Evolutionary conservation across 2,797 vertebrate species (phyloP), one percentile per base, ranked within the genome.

Genomic region (Xiphorhynchus erythropygius): DNA sequence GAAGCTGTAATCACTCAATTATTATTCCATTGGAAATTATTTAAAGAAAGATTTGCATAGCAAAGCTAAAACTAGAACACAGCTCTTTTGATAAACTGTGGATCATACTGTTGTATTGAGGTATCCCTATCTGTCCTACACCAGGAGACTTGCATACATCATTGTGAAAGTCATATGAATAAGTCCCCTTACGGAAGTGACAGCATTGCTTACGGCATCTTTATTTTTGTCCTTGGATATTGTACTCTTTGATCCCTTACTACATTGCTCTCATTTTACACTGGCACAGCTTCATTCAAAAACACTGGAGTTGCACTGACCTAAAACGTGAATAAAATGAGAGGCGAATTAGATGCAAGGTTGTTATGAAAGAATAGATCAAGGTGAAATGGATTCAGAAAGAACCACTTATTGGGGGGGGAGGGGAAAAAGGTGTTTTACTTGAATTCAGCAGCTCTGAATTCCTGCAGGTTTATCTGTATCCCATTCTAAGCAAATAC

Each of bases 391-490:
- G 27, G 49, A 60, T 83, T 84, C 65, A 65, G 80, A 82, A 90
- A 67, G 50, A 91, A 10, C 32, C 22, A 30, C 64, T 41, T 21
- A 3, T 4, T 32, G 9, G 11, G 3, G 5, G 35, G 9, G 16
- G 4, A 0, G 1, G 5, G 22, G 6, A 19, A 15, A 41, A 19
- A 9, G 5, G 9, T 44, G 11, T 65, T 85, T 68, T 56, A 46
- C 39, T 82, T 89, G 41, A 32, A 18, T 90, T 84, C 46, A 71
- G 42, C 50, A 87, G 65, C 76, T 96, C 74, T 87, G 49, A 96
- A 91, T 49, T 82, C 70, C 93, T 96, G 47, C 18, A 25, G 81
- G 47, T 90, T 95, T 76, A 90, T 62, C 87, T 94, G 30, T 97
- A 71, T 95, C n/a, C 70, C 62, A 90, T 73, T 8, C 82, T 28